These are phyloP conservation scores for Diadegma fenestrale DNA, from an alignment of 2,888 invertebrate genomes.

Conservation along the genomic window DNA sequence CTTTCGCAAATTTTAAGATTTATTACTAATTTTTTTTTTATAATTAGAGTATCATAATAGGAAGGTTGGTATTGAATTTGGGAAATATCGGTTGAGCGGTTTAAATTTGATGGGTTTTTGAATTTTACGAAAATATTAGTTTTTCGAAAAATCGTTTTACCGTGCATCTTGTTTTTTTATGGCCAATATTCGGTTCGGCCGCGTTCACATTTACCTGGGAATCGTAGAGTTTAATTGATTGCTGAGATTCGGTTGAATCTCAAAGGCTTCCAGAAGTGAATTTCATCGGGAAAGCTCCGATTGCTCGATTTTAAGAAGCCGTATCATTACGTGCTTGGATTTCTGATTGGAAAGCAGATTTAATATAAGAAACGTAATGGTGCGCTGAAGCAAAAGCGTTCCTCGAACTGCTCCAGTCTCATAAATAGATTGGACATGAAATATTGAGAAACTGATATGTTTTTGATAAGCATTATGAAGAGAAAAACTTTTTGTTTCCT, in stretches of 20 bases:
- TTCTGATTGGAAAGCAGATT: neutral
- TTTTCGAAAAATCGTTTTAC: too few species aligned
- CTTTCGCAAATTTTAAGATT: too few species aligned
- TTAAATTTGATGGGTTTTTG: too few species aligned
- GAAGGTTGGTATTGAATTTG: too few species aligned
- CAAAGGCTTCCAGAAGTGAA: neutral
- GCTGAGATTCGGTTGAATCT: neutral
- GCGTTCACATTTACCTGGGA: neutral
- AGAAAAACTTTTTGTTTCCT: conserved; percentile 5
- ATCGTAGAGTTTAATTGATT: neutral
- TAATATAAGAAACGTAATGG: neutral
- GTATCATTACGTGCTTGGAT: conserved; percentile 15
- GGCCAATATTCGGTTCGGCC: too few species aligned
- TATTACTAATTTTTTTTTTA: too few species aligned
- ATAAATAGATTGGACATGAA: conserved; percentile 24
- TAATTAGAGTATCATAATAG: too few species aligned
- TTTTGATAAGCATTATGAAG: conserved; percentile 13
- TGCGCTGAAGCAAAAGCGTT: neutral
- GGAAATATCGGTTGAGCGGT: too few species aligned
- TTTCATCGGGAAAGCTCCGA: neutral
- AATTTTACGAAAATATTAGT: too few species aligned
- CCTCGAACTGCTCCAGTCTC: neutral
- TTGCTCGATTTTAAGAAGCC: conserved; percentile 2
- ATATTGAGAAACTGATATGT: conserved; percentile 14
- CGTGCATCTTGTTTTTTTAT: too few species aligned